phyloP scores from a whole-genome alignment of 2,797 vertebrate species.

The Tympanoctomys barrerae region DNA sequence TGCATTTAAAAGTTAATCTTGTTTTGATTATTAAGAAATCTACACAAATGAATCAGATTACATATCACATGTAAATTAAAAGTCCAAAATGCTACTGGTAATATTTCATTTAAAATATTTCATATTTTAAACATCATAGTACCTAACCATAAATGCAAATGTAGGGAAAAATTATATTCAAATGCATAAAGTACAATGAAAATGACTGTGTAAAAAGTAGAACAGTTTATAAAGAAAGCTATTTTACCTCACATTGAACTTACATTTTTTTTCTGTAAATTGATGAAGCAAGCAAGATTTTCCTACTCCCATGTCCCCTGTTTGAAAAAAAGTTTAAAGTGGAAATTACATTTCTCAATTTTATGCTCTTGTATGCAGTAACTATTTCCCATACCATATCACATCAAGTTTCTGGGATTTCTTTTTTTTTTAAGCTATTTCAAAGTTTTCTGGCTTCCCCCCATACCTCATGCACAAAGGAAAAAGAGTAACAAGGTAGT shows the following conservation, averaged over 20 bases:
- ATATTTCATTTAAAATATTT: conserved; percentile 22
- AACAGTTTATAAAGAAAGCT: not conserved
- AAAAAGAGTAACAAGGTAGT: not conserved
- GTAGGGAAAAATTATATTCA: not conserved
- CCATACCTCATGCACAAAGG: not conserved
- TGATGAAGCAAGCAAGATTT: conserved; percentile 99
- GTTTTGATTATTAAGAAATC: conserved; percentile 36
- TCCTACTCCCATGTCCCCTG: conserved; percentile 99
- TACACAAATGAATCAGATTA: conserved; percentile 45
- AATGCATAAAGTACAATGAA: conserved; percentile 39
- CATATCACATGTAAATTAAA: not conserved
- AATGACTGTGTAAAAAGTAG: conserved; percentile 42
- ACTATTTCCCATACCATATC: not conserved
- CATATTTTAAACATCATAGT: not conserved
- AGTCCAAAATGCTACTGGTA: not conserved
- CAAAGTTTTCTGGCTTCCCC: not conserved
- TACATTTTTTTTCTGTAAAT: conserved; percentile 99
- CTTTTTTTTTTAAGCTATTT: conserved; percentile 52
- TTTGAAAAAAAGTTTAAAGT: conserved; percentile 73
- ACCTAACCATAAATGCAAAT: conserved; percentile 15
- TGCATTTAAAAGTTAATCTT: conserved; percentile 19
- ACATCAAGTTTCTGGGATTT: conserved; percentile 38
- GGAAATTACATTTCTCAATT: conserved; percentile 66
- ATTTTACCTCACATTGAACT: conserved; percentile 87
- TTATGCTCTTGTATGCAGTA: not conserved